These are phyloP conservation scores for Theristicus caerulescens DNA, from an alignment of 2,113 vertebrate species.

Conservation along the genomic window DNA sequence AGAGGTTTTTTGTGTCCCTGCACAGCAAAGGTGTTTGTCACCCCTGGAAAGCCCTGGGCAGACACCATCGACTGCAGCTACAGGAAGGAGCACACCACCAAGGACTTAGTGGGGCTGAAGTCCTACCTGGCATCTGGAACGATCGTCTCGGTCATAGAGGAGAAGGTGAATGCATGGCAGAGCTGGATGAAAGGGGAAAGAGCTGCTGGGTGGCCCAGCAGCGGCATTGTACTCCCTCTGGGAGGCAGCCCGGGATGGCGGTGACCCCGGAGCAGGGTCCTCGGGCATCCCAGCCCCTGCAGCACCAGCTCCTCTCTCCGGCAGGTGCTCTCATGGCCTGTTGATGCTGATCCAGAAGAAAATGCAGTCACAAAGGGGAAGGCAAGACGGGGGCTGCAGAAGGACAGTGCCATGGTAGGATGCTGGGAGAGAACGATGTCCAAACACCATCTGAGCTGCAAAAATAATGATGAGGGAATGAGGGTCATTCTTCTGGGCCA, in stretches of 20 bases:
- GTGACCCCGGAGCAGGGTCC: background rate
- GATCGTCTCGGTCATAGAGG: constrained; percentile 74
- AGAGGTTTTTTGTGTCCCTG: background rate
- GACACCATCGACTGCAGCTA: constrained; percentile 73
- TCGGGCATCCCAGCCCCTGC: fast-evolving
- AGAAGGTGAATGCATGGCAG: constrained; percentile 76
- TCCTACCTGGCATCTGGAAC: constrained; percentile 79
- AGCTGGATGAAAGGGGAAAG: background rate
- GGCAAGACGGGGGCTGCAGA: background rate
- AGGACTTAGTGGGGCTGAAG: constrained; percentile 77
- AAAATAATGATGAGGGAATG: background rate
- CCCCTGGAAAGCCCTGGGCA: constrained; percentile 71
- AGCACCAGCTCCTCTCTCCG: background rate
- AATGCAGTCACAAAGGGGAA: constrained; percentile 13
- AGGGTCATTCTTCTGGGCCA: background rate
- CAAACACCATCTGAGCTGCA: background rate
- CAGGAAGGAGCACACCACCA: constrained; percentile 47
- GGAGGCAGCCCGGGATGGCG: background rate
- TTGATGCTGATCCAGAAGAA: background rate
- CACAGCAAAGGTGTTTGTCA: constrained; percentile 48
- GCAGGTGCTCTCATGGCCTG: constrained; percentile 78
- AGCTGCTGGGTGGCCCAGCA: background rate
- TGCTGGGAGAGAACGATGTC: background rate
- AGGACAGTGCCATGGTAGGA: background rate
- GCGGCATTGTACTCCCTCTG: background rate